Percentiles rank a stretch among this genome's conserved stretches.
phyloP scores from a whole-genome alignment of 2,888 invertebrate species.

The Amiota minor region DNA sequence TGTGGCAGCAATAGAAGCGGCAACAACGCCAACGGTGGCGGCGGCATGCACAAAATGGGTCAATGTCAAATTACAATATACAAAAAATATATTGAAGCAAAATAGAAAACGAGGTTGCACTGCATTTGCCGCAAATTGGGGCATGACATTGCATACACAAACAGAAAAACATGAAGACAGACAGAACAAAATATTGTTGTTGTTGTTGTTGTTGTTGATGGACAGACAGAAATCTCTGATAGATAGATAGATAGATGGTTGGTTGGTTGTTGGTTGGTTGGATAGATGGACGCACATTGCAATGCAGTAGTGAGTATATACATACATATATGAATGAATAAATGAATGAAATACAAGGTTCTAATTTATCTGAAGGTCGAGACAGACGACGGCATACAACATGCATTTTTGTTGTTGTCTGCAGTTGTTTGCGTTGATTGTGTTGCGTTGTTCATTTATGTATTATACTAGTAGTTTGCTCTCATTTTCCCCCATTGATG shows the following conservation, averaged over 20 bases:
- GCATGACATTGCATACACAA: slow-evolving; percentile 56
- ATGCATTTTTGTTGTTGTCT: slow-evolving; percentile 17
- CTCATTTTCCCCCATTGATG: not conserved
- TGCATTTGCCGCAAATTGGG: slow-evolving; percentile 56
- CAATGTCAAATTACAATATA: slow-evolving; percentile 58
- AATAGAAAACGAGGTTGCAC: slow-evolving; percentile 40
- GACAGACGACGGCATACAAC: slow-evolving; percentile 38
- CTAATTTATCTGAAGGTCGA: slow-evolving; percentile 46
- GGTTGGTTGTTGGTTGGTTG: no score
- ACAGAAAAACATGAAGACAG: not conserved
- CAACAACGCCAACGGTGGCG: not conserved
- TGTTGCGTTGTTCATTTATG: slow-evolving; percentile 29
- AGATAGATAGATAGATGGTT: no score
- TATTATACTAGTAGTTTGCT: slow-evolving; percentile 24
- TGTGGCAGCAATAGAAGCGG: not conserved
- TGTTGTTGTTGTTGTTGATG: no score
- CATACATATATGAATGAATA: no score
- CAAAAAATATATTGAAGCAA: slow-evolving; percentile 37
- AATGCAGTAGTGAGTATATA: no score
- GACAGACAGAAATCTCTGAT: slow-evolving; percentile 25
- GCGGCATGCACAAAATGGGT: slow-evolving; percentile 57
- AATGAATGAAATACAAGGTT: slow-evolving; percentile 57
- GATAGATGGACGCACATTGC: no score
- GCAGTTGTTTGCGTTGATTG: slow-evolving; percentile 39
- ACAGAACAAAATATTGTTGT: not conserved